These are phyloP conservation scores for Xenopus petersii DNA, from an alignment of 2,797 vertebrate genomes.

Conservation along the genomic window DNA sequence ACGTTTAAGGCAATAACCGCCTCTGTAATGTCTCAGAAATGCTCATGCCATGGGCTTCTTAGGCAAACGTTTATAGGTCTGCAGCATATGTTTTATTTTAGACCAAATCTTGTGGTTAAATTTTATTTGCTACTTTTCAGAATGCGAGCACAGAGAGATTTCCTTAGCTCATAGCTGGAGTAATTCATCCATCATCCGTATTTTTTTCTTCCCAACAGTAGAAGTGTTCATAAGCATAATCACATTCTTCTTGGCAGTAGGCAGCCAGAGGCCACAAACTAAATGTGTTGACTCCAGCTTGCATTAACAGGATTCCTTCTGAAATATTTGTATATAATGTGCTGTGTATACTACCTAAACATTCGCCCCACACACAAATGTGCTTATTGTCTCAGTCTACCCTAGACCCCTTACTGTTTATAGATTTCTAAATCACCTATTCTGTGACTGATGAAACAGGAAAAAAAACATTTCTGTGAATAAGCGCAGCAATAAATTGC, in stretches of 20 bases:
- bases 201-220: conserved; percentile 34
- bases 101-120: background rate
- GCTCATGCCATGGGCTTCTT: background rate
- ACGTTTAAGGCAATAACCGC: too few relatives aligned
- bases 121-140: conserved; percentile 15
- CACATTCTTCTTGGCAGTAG: conserved; percentile 32
- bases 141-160: conserved; percentile 11
- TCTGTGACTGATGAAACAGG: background rate
- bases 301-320: conserved; percentile 34
- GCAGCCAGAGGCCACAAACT: conserved; percentile 23
- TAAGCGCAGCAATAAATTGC: too few relatives aligned
- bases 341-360: too few relatives aligned
- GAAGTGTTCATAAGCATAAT: conserved; percentile 46
- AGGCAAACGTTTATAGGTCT: background rate
- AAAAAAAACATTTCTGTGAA: too few relatives aligned
- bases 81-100: conserved; percentile 1
- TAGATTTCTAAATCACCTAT: conserved; percentile 17
- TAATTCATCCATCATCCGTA: conserved; percentile 40
- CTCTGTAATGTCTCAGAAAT: background rate
- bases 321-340: conserved; percentile 23
- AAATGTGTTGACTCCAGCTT: conserved; percentile 31
- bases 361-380: conserved; percentile 18
- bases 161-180: conserved; percentile 26
- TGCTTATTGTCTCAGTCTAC: conserved; percentile 23
- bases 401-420: conserved; percentile 2